Base-by-base conservation (phyloP, 2,113 vertebrate genomes). In the Odontesthes bonariensis region DNA sequence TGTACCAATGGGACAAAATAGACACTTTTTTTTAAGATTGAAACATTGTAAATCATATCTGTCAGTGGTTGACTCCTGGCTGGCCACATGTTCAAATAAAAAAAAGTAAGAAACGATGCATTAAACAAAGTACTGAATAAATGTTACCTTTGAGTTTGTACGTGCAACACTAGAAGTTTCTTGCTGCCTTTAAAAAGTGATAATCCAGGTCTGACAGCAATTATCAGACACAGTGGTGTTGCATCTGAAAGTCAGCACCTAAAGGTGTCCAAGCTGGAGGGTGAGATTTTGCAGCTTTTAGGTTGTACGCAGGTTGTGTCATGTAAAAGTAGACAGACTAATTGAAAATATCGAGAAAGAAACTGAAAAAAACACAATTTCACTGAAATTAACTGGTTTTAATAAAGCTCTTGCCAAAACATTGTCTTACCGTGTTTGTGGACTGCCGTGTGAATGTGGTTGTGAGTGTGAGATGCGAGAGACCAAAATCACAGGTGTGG, bases 171-270 rank as follows among this genome's bases (percentile, higher is more conserved):
- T 17, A 20, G 47, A 38, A 49, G 52, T 56, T 77, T 79, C 66
- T 69, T 73, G 55, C 62, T 66, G 20, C 70, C 78, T 78, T 23
- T 35, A 38, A 23, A 69, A 81, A 79, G 75, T 60, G 62, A 62
- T 40, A 61, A 38, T 81, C 38, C 77, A 53, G 40, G 68, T 76
- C 77, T 87, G 75, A 84, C 87, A 82, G 82, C 80, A 84, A 82
- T 88, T 88, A 88, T 88, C 73, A 78, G 72, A 75, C 73, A 51
- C 14, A 20, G 70, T 63, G 62, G 73, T 84, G 86, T 86, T 78
- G 77, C 75, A 75, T 76, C 68, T 72, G 61, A 57, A 82, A 62
- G 77, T 77, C 75, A 84, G 64, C 86, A 78, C 59, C 69, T 51
- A 57, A 20, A 57, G 73, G 72, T 63, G 62, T 69, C 64, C 42